These are phyloP conservation scores for Helobdella robusta DNA, from an alignment of 2,888 invertebrate species.

Conservation along the genomic window DNA sequence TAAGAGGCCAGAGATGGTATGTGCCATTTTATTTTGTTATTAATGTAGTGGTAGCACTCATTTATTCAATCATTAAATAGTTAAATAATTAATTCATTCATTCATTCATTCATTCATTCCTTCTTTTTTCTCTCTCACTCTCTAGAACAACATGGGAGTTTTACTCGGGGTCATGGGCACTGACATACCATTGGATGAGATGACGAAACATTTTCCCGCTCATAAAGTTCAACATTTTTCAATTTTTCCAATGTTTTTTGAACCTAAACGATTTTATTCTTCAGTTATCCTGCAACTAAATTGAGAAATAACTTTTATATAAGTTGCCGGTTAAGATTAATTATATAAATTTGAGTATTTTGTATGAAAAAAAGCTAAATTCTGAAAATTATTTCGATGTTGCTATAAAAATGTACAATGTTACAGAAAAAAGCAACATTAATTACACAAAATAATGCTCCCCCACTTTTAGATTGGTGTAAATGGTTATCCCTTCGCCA, in stretches of 20 bases:
- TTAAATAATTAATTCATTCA: too few relatives aligned
- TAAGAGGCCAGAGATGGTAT: conserved; percentile 70
- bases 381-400: background rate
- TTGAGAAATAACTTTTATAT: too few relatives aligned
- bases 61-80: too few relatives aligned
- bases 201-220: conserved; percentile 84
- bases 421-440: background rate
- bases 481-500: conserved; percentile 87
- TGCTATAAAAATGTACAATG: background rate
- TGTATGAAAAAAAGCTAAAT: too few relatives aligned
- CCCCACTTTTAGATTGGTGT: conserved; percentile 68
- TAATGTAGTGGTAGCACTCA: too few relatives aligned
- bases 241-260: background rate
- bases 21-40: too few relatives aligned
- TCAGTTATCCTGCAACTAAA: too few relatives aligned
- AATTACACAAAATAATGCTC: background rate
- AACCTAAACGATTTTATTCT: too few relatives aligned
- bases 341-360: too few relatives aligned
- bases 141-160: conserved; percentile 75
- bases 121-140: background rate
- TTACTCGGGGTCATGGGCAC: conserved; percentile 92
- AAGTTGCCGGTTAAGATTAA: too few relatives aligned
- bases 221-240: conserved; percentile 62
- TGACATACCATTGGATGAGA: conserved; percentile 88
- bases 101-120: background rate